Conservation (phyloP, 1,140 invertebrate genomes). For the Dendrolimus kikuchii region DNA sequence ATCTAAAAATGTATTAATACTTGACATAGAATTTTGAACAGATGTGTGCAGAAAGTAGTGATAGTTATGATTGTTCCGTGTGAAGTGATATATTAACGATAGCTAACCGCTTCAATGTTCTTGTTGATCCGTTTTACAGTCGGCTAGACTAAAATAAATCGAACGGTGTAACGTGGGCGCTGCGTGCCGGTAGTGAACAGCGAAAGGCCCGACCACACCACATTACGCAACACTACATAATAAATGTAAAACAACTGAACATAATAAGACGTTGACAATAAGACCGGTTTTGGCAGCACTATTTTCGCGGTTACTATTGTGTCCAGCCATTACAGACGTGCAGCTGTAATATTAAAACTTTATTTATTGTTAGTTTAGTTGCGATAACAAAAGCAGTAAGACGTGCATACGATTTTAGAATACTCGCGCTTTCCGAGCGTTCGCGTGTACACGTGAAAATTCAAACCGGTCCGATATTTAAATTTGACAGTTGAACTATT, state of each 20-base stretch:
- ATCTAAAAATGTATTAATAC: too few relatives aligned
- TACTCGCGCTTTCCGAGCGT: slow-evolving; percentile 7
- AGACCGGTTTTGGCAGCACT: slow-evolving; percentile 43
- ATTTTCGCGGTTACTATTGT: slow-evolving; percentile 45
- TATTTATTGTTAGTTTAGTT: slow-evolving; percentile 41
- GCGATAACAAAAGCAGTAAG: slow-evolving; percentile 43
- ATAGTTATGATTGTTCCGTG: neutral
- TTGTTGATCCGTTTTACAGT: slow-evolving; percentile 15
- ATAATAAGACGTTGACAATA: slow-evolving; percentile 28
- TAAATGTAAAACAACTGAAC: slow-evolving; percentile 35
- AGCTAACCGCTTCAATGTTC: slow-evolving; percentile 10
- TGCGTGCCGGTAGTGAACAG: slow-evolving; percentile 30
- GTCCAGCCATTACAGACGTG: slow-evolving; percentile 30
- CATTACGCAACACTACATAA: slow-evolving; percentile 33
- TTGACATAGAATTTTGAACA: too few relatives aligned
- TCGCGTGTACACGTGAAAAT: too few relatives aligned
- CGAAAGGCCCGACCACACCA: slow-evolving; percentile 29
- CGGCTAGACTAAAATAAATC: slow-evolving; percentile 45
- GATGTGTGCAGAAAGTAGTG: too few relatives aligned
- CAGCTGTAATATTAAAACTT: slow-evolving; percentile 37
- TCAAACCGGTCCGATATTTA: too few relatives aligned
- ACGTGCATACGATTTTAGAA: slow-evolving; percentile 35
- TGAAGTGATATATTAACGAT: slow-evolving; percentile 24
- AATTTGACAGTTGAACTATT: too few relatives aligned
- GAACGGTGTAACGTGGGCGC: slow-evolving; percentile 29